Base-by-base conservation (phyloP, 2,888 invertebrate genomes). In the Morpho deidamia region DNA sequence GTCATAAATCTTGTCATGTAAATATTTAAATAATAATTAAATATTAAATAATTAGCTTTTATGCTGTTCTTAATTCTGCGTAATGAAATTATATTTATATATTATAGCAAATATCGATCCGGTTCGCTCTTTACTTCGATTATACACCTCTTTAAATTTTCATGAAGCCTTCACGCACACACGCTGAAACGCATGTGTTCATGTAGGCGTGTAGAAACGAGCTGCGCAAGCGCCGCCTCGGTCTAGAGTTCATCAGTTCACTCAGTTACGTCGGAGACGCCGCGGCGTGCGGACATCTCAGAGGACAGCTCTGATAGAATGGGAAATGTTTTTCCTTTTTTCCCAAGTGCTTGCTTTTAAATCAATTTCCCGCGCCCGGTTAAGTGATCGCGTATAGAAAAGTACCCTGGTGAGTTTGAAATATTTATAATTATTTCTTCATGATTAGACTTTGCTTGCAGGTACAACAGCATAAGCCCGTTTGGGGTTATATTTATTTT, bases 191-290 rank as follows among this genome's bases (percentile, higher is more conserved):
- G 45, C 51, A 54, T 58, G 80, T 76, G 78, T 76, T 78, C 33
- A 79, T 76, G 72, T 71, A 81, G 81, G 82, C 81, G 65, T 63
- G 83, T 76, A 73, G 61, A 74, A 74, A 66, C 61, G 23, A 23
- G 63, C 62, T 60, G 71, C 83, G 78, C 83, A 71, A 64, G 85
- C 85, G 85, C 82, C 84, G 82, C 82, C 78, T 79, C 58, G 54
- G 23, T 2, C 4, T 23, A 23, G 23, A 23, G 23, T 23, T 54
- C 53, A 65, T 55, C 69, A 23, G 23, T 23, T 54, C 53, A 65
- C 56, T 69, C 81, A 88, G 87, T 88, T 69, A 71, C 63, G 65
- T 65, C 59, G 65, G 60, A 64, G 70, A 72, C 76, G 71, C 70
- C 72, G 71, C 55, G 64, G 71, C 63, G 74, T 14, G 59, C 66